Evolutionary conservation across 2,797 vertebrate species (phyloP), one percentile per base, ranked within the genome.

Genomic region (Babyrousa celebensis): DNA sequence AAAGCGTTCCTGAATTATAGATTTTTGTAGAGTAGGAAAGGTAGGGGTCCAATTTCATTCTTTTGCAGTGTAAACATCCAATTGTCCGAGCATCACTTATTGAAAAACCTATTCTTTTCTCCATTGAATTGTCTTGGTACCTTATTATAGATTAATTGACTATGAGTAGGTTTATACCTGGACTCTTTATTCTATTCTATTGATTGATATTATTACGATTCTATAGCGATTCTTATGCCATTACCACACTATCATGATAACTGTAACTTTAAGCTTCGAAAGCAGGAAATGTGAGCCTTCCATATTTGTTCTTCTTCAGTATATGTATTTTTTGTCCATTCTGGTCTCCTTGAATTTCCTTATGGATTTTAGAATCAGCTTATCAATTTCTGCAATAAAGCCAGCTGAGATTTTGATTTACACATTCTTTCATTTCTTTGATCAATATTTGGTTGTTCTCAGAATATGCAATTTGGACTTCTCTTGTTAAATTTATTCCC

Each of bases 271-370:
- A 54, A 48, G 21, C 72, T 79, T 79, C 85, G 52, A 79, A 95
- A 62, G 83, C 40, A 92, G 32, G 12, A 91, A 65, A 15, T 36
- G 29, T 63, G n/a, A 68, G 25, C 52, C 48, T 88, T 89, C 62
- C 4, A 75, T 67, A 40, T 71, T 86, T 89, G 36, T 89, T 89
- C 36, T 85, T 78, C 88, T 60, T 84, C 54, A 74, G 75, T 9
- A 5, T 18, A 20, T 56, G 54, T 4, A 16, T 32, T 18, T 27
- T 20, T 36, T 12, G 67, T 32, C 6, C 48, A 11, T 48, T 75
- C 32, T 58, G 48, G 54, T 27, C 21, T 79, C 48, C 52, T 60
- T 70, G 54, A 75, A 40, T 70, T 89, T 83, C 20, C 36, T 72
- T 36, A 78, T 77, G 17, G 67, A 86, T 71, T 78, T 91, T 74